Conservation (phyloP, 2,888 invertebrate genomes). For the Seira musarum region DNA sequence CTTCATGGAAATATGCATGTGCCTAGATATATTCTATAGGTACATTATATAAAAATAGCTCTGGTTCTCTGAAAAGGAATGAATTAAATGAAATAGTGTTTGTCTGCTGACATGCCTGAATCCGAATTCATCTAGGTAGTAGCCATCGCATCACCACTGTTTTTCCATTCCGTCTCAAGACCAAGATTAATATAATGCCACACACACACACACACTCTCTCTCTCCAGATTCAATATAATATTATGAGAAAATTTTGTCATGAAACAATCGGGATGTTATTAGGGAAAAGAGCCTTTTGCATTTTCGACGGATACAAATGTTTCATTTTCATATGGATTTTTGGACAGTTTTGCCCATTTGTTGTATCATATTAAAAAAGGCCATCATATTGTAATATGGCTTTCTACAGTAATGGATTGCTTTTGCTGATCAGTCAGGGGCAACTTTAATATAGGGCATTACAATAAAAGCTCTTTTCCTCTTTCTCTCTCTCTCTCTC, state of each 20-base stretch:
- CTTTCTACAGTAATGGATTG: not conserved
- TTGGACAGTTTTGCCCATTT: slow-evolving; percentile 2
- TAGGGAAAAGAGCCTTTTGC: slow-evolving; percentile 7
- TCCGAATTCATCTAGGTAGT: not conserved
- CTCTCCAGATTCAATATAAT: not conserved
- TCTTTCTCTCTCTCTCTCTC: slow-evolving; percentile 3
- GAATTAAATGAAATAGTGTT: not conserved
- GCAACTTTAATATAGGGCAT: slow-evolving; percentile 47
- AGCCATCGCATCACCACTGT: not conserved
- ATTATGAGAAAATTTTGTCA: slow-evolving; percentile 30
- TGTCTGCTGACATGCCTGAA: slow-evolving; percentile 2
- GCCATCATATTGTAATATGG: not conserved
- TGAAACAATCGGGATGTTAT: slow-evolving; percentile 18
- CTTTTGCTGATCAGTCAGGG: slow-evolving; percentile 49
- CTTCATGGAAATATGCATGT: too few relatives aligned
- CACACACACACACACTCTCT: not conserved
- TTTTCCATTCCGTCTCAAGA: not conserved
- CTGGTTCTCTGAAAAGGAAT: not conserved
- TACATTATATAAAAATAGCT: too few relatives aligned
- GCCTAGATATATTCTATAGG: too few relatives aligned
- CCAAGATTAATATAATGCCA: not conserved
- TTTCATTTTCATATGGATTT: slow-evolving; percentile 45
- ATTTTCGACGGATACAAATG: slow-evolving; percentile 37
- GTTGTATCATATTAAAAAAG: not conserved
- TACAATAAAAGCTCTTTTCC: slow-evolving; percentile 32